Evolutionary conservation across 2,888 invertebrate species (phyloP), one percentile per base, ranked within the genome.

Genomic region (Stenodera caucasica): DNA sequence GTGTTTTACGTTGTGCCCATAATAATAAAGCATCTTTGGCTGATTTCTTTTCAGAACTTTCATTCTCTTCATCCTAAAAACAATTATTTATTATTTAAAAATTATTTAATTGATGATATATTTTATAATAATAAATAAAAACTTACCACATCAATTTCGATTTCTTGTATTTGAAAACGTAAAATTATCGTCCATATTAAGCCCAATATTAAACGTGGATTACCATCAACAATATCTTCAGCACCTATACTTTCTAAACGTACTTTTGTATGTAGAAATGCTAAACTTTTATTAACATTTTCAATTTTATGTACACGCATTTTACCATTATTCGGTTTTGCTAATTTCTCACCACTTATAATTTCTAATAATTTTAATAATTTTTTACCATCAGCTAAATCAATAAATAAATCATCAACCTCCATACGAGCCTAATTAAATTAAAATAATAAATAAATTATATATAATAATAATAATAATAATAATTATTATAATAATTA

Each of bases 101-200:
- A 40, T 37, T 21, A 23, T 23, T 23, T 12, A 18, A 4, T 12
- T 35, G 15, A 18, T 8, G 9, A 60, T 37, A 37, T 2, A 2
- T 32, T 2, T 32, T 32, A 11, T 32, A 6, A 8, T 29, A 6
- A 6, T 29, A 8, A 29, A 29, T 6, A 29, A 23, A 15, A 54
- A 85, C 90, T 86, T 78, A 94, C 94, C 80, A 96, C 95, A 81
- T 96, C 96, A 73, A 97, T 96, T 83, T 96, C 96, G 74, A 97
- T 97, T 84, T 96, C 96, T 82, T 97, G 98, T 74, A 99, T 99
- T 86, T 98, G 98, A 86, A 99, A 99, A 64, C 98, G 86, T 69
- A 99, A 86, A 83, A 99, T 99, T 77, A 99, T 99, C 63, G 98
- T 99, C 98, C 98, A 99, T 71, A 99, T 97, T 55, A 99, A 87